phyloP scores from a whole-genome alignment of 2,113 vertebrate species.

The Brachypteracias leptosomus region DNA sequence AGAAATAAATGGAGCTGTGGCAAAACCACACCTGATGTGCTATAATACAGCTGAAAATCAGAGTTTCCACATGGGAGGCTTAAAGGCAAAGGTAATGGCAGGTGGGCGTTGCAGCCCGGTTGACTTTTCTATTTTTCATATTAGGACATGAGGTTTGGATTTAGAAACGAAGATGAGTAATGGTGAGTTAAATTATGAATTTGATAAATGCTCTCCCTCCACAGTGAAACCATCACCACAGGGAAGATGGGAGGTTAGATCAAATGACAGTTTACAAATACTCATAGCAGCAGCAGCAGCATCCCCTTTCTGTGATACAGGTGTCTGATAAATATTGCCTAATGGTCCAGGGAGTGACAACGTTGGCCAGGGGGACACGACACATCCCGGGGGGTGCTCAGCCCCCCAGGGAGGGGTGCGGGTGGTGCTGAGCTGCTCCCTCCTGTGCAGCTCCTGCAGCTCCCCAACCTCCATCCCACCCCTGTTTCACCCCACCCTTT shows the following conservation, averaged over 20 bases:
- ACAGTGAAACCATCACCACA: not conserved
- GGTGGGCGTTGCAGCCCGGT: not conserved
- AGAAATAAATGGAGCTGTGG: not conserved
- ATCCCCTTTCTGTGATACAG: not conserved
- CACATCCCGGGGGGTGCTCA: accelerated
- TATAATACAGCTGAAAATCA: not conserved
- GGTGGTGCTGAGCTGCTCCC: accelerated
- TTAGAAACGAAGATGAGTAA: not conserved
- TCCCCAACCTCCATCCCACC: not conserved
- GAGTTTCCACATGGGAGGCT: not conserved
- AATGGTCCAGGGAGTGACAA: accelerated
- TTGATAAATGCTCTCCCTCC: not conserved
- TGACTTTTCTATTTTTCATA: not conserved
- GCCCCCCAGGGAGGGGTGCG: not conserved
- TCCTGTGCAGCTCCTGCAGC: not conserved
- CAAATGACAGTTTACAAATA: not conserved
- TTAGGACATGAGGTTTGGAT: not conserved
- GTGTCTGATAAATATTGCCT: not conserved
- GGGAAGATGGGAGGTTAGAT: not conserved
- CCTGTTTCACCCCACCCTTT: accelerated
- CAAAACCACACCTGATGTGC: not conserved
- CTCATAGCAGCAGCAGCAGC: not conserved
- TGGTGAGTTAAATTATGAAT: not conserved
- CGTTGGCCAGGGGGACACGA: accelerated
- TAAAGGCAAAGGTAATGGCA: not conserved